Conservation (phyloP, 2,888 invertebrate genomes). For the Julus scandinavius region DNA sequence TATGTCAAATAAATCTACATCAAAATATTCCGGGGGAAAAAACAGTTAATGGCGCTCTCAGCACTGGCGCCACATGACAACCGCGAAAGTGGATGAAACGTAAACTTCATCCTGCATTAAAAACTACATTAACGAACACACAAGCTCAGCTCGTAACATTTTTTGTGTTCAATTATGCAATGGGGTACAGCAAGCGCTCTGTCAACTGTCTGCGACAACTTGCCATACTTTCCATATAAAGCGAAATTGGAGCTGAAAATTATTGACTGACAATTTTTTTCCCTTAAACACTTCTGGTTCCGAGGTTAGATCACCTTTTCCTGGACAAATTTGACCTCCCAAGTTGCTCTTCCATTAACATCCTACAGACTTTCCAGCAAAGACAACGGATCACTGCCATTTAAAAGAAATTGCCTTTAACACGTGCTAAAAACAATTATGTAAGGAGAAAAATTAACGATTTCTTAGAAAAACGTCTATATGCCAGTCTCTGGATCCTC, state of each 20-base stretch:
- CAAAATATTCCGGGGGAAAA: too few relatives aligned
- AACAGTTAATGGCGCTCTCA: too few relatives aligned
- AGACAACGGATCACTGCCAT: too few relatives aligned
- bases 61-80: too few relatives aligned
- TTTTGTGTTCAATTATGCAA: not conserved
- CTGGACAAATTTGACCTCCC: not conserved
- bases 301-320: constrained; percentile 25
- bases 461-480: not conserved
- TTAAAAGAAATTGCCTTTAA: not conserved
- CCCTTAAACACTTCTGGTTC: not conserved
- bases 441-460: constrained; percentile 4
- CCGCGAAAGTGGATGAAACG: not conserved
- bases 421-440: not conserved
- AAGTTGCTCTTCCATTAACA: not conserved
- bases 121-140: not conserved
- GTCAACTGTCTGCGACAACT: not conserved
- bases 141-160: not conserved
- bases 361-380: not conserved
- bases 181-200: not conserved
- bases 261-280: not conserved
- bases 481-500: not conserved
- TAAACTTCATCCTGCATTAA: not conserved
- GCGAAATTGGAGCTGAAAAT: constrained; percentile 13
- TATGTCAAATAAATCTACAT: too few relatives aligned
- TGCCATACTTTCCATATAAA: not conserved